These are phyloP conservation scores for Drosophila merina DNA, from an alignment of 2,888 invertebrate species.

Conservation along the genomic window DNA sequence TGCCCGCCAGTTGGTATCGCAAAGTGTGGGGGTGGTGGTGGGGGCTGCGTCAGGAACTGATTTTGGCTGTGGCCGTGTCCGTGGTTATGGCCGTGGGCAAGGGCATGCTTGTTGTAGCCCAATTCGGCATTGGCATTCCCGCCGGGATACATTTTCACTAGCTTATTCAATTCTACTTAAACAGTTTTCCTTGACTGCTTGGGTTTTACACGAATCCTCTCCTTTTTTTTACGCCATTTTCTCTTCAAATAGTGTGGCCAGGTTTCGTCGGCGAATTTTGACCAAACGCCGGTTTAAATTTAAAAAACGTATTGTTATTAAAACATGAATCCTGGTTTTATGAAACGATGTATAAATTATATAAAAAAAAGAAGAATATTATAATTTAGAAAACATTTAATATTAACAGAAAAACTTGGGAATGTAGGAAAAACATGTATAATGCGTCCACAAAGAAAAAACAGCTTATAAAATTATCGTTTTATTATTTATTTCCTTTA, in stretches of 20 bases:
- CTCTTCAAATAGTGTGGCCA: slow-evolving; percentile 25
- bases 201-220: slow-evolving; percentile 18
- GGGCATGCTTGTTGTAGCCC: slow-evolving; percentile 69
- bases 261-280: neutral
- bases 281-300: neutral
- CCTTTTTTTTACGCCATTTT: slow-evolving; percentile 62
- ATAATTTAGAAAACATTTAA: too few species aligned
- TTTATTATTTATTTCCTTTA: too few species aligned
- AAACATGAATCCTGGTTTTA: too few species aligned
- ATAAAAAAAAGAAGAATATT: too few species aligned
- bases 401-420: too few species aligned
- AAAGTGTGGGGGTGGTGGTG: slow-evolving; percentile 86
- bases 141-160: slow-evolving; percentile 76
- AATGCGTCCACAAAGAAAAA: too few species aligned
- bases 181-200: slow-evolving; percentile 11
- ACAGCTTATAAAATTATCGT: too few species aligned
- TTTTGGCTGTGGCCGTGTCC: slow-evolving; percentile 80
- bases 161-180: neutral
- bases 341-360: too few species aligned
- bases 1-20: slow-evolving; percentile 84
- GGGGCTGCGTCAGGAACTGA: slow-evolving; percentile 83
- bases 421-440: too few species aligned
- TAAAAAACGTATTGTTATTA: too few species aligned
- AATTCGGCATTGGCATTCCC: slow-evolving; percentile 79
- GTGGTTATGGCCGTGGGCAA: slow-evolving; percentile 7